Percentiles rank a stretch among this genome's conserved stretches.
Evolutionary conservation across 2,888 invertebrate genomes (phyloP).

Genomic region (Graphium colonna): DNA sequence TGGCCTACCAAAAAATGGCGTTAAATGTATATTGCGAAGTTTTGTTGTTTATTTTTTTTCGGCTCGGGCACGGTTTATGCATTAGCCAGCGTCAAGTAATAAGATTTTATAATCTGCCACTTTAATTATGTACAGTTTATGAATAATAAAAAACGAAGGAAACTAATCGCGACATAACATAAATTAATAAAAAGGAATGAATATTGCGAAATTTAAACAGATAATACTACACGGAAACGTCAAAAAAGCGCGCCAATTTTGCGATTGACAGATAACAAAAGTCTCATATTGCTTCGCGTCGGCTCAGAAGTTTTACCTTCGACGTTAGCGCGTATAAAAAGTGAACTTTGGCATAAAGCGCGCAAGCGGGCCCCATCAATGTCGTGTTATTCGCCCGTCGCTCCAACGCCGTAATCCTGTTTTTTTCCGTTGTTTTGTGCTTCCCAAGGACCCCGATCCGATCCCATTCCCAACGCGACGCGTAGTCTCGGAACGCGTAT

Average conservation of each 20-base stretch:
- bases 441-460: conserved; percentile 19
- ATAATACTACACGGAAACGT: too few species aligned
- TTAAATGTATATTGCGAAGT: too few species aligned
- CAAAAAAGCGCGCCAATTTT: background rate
- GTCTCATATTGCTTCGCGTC: background rate
- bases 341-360: background rate
- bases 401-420: conserved; percentile 17
- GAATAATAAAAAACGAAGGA: too few species aligned
- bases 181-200: too few species aligned
- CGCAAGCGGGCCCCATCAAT: conserved; percentile 1
- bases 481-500: conserved; percentile 10
- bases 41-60: too few species aligned
- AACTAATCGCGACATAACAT: too few species aligned
- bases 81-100: too few species aligned
- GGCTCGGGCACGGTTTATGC: too few species aligned
- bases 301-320: background rate
- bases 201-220: too few species aligned
- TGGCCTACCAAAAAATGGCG: too few species aligned
- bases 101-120: too few species aligned
- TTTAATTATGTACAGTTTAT: too few species aligned
- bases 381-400: conserved; percentile 13
- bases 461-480: conserved; percentile 19
- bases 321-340: conserved; percentile 2
- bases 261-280: background rate
- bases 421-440: conserved; percentile 22